Evolutionary conservation across 2,888 invertebrate species (phyloP), one percentile per base, ranked within the genome.

Genomic region (Aquatica leii): DNA sequence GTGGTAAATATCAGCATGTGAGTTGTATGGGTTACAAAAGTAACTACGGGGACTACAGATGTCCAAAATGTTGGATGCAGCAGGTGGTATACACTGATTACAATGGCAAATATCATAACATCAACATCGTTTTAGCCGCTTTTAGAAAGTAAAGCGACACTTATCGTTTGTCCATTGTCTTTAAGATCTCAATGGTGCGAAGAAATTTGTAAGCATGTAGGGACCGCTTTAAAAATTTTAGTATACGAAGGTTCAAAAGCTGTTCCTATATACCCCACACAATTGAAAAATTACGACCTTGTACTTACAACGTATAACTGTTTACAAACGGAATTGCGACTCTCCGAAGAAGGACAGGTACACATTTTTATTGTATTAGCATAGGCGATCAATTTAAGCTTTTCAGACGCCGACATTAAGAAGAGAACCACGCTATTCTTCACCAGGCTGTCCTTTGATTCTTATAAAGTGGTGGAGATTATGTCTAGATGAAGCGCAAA

Each of bases 401-500:
- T 18, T 51, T 21, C 31, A 68, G 65, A 17, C 51, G 4, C 8
- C 41, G 61, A 75, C 74, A 17, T 79, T 89, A 52, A 82, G 91
- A 0, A 81, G 85, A 64, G 84, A 86, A n/a, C 87, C 88, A 65
- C 83, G 86, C 31, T 91, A 87, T 69, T 82, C 88, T 78, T 82
- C 86, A 0, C 84, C 86, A 1, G 87, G 87, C 0, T 87, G 89
- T 48, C 91, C 93, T 0, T 78, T 93, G n/a, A 79, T 86, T 0
- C 85, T 86, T 74, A 83, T 93, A 1, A 82, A 87, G 51, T 93
- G 91, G 90, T 92, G 92, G 92, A 83, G 93, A 59, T 84, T 92
- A 54, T 87, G 90, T 74, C 80, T 92, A 20, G 93, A 93, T 79
- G 93, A 93, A 81, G 92, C 92, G 3, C 93, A 93, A 83, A 88